phyloP scores from a whole-genome alignment of 2,888 invertebrate species.

The Galerucella nymphaeae region DNA sequence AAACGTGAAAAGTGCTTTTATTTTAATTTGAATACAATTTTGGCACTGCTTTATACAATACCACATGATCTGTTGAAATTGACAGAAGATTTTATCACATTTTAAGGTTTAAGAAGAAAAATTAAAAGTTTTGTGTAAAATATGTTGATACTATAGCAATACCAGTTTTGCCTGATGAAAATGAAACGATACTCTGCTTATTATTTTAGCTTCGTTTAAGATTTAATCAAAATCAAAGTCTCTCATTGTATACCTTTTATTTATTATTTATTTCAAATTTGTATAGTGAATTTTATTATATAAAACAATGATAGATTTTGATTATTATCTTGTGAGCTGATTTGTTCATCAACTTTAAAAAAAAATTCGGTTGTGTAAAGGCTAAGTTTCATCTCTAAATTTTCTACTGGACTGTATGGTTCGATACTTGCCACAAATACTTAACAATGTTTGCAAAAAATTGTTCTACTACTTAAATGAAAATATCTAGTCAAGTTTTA shows the following conservation, averaged over 20 bases:
- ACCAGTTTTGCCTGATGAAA: constrained; percentile 62
- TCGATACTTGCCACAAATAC: neutral
- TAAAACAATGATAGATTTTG: constrained; percentile 4
- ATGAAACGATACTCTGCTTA: constrained; percentile 60
- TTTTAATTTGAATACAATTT: neutral
- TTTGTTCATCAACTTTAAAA: neutral
- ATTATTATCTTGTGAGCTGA: constrained; percentile 11
- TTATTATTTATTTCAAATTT: constrained; percentile 10
- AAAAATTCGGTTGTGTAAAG: neutral
- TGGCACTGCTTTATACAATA: no score
- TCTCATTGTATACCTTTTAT: constrained; percentile 11
- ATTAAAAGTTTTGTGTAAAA: constrained; percentile 20
- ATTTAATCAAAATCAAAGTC: constrained; percentile 37
- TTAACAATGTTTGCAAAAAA: no score
- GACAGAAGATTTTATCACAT: constrained; percentile 3
- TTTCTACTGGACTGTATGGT: neutral
- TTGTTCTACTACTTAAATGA: no score
- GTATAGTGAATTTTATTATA: neutral
- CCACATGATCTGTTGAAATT: constrained; percentile 8
- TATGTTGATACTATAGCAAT: constrained; percentile 58
- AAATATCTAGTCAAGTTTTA: no score
- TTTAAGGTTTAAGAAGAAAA: neutral
- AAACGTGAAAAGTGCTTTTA: neutral
- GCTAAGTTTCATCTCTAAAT: neutral
- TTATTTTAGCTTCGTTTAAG: constrained; percentile 47